phyloP scores from a whole-genome alignment of 2,113 vertebrate genomes.

The Rhombomys opimus region DNA sequence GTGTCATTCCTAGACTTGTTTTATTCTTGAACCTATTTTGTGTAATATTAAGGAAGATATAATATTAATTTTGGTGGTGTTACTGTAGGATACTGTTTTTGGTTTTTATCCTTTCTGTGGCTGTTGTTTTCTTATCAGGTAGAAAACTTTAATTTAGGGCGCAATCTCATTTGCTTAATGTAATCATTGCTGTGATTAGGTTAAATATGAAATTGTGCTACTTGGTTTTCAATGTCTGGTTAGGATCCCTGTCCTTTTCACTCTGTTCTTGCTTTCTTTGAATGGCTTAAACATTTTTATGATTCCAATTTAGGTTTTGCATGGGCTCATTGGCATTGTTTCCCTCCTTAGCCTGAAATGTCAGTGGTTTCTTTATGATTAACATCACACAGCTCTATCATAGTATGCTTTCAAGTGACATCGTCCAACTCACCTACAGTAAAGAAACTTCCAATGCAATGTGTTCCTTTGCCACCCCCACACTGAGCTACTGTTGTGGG shows the following conservation, averaged over 20 bases:
- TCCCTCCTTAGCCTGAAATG: not conserved
- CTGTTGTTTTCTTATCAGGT: not conserved
- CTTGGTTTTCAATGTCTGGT: not conserved
- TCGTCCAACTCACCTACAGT: not conserved
- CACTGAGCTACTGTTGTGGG: not conserved
- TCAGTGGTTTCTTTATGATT: not conserved
- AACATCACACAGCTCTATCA: no score
- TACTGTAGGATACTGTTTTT: not conserved
- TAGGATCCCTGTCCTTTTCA: not conserved
- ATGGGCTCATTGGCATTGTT: not conserved
- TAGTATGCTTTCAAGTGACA: not conserved
- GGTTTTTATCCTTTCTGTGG: not conserved
- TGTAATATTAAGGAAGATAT: not conserved
- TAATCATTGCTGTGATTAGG: not conserved
- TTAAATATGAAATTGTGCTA: not conserved
- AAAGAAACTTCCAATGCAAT: not conserved
- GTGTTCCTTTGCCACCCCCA: not conserved
- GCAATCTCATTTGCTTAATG: not conserved
- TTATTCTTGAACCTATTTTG: not conserved
- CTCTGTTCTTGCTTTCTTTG: not conserved
- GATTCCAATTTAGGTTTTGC: not conserved
- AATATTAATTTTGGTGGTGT: not conserved
- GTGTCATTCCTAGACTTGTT: not conserved
- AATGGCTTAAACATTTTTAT: not conserved
- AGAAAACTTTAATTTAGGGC: constrained; percentile 12